phyloP scores from a whole-genome alignment of 1,140 invertebrate species.

The Patella vulgata region DNA sequence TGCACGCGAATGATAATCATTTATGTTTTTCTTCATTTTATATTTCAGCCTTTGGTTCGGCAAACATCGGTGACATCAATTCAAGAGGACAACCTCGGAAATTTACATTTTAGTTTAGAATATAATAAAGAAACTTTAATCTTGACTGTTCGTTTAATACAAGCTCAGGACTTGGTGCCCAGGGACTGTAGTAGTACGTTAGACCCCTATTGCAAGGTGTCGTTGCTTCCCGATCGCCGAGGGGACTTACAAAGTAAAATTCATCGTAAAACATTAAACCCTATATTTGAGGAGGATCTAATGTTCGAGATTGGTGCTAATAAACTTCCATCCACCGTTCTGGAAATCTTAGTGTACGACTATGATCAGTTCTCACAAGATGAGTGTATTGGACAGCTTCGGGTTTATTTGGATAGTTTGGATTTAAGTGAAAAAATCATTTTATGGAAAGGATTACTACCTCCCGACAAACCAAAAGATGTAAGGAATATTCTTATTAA shows the following conservation, averaged over 20 bases:
- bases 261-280: constrained; percentile 74
- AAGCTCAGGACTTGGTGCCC: constrained; percentile 58
- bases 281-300: constrained; percentile 68
- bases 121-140: constrained; percentile 57
- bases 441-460: constrained; percentile 58
- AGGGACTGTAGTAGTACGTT: constrained; percentile 55
- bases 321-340: constrained; percentile 40
- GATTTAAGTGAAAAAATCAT: constrained; percentile 55
- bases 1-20: too few relatives aligned
- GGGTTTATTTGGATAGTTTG: constrained; percentile 50
- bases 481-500: constrained; percentile 56
- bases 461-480: constrained; percentile 50
- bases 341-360: constrained; percentile 62
- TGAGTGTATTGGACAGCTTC: constrained; percentile 61
- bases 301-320: constrained; percentile 57
- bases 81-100: constrained; percentile 58
- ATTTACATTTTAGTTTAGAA: constrained; percentile 56
- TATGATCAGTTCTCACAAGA: constrained; percentile 63
- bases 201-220: constrained; percentile 61
- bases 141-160: constrained; percentile 58
- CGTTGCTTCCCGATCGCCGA: constrained; percentile 50
- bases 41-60: constrained; percentile 38
- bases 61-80: constrained; percentile 51
- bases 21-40: too few relatives aligned
- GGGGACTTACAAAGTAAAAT: constrained; percentile 60